Base-by-base conservation (phyloP, 1,140 invertebrate genomes). In the Diachasmimorpha longicaudata region DNA sequence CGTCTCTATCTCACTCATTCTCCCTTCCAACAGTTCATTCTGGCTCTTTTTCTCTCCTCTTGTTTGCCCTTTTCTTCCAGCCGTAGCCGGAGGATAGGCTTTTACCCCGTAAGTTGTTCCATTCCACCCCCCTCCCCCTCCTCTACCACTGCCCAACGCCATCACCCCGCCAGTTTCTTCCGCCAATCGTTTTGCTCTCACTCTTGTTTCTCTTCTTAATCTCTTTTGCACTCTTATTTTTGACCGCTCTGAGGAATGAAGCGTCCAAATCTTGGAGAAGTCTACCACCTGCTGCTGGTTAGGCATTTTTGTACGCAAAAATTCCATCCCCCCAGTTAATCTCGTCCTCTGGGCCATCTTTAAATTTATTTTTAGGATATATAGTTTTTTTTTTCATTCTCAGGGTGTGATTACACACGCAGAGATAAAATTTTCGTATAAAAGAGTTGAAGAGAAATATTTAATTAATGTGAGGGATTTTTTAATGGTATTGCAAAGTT, bases 241-340 rank as follows among this genome's bases (percentile, higher is more conserved):
- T 66, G 31, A 39, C 66, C 66, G 31, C 36, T 68, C 36, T 4
- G 6, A 68, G 25, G 31, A 37, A 68, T 37, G 36, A 31, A 42
- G n/a, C 66, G 66, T 36, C 66, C 66, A 25, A 68, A 68, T 37
- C 36, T 37, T 39, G 11, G 77, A 70, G 72, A 74, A 72, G 73
- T 71, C 55, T 75, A 68, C 78, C 80, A 79, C 81, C 81, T 78
- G 75, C 80, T 76, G 58, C 48, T 68, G 58, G 25, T 68, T 68
- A 11, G 66, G 5, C 25, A 66, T 36, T 31, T 68, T n/a, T 68
- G 25, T 9, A 68, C 25, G 25, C 9, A 66, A 58, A n/a, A 66
- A 66, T 66, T 68, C 66, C 25, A 68, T 31, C 25, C n/a, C 25
- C n/a, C n/a, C 4, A 23, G 19, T 25, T 25, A 63, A 25, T 63